A percentile compares a stretch with the other conserved stretches of the same genome.
Conservation (phyloP, 2,797 vertebrate genomes). For the Gorsachius magnificus region DNA sequence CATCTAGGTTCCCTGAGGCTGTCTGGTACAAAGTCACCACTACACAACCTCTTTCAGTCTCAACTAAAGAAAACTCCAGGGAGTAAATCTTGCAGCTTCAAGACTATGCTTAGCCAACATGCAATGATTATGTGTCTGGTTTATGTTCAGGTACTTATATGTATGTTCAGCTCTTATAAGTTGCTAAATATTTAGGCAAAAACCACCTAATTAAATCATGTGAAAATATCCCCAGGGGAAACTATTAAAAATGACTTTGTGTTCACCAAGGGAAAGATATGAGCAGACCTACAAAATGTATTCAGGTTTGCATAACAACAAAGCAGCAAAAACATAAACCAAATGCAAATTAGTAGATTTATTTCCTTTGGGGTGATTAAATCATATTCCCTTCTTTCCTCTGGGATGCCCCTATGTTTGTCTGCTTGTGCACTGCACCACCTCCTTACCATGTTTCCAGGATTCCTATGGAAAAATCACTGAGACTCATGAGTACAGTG, state of each 20-base stretch:
- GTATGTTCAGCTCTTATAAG: background rate
- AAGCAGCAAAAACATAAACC: background rate
- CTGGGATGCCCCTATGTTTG: background rate
- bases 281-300: background rate
- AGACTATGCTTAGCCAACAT: background rate
- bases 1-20: background rate
- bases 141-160: background rate
- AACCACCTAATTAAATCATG: background rate
- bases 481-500: background rate
- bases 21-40: background rate
- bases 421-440: background rate
- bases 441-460: background rate
- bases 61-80: background rate
- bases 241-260: background rate
- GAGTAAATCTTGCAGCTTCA: background rate
- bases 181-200: background rate
- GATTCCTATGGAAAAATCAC: slow-evolving; percentile 18
- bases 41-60: background rate
- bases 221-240: background rate
- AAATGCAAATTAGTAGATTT: slow-evolving; percentile 11
- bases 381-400: background rate
- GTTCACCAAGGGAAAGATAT: background rate
- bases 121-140: background rate
- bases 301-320: background rate
- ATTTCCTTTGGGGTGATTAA: slow-evolving; percentile 17